A percentile compares a stretch with the other conserved stretches of the same genome.
phyloP scores from a whole-genome alignment of 2,113 vertebrate genomes.

The Ranitomeya imitator region DNA sequence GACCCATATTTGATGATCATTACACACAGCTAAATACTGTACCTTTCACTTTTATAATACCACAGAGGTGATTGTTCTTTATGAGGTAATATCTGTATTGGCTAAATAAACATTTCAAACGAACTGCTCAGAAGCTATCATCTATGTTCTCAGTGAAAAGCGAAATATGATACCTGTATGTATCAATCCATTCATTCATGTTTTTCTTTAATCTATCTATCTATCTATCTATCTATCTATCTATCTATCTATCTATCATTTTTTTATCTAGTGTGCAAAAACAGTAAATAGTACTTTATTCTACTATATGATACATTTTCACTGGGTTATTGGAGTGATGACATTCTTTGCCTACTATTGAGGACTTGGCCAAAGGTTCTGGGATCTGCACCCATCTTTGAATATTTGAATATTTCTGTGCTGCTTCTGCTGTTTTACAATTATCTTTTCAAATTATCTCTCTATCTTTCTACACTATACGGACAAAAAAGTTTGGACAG shows the following conservation, averaged over 20 bases:
- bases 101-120: slow-evolving; percentile 26
- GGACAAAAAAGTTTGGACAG: no score
- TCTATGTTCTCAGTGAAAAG: not conserved
- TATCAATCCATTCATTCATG: not conserved
- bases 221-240: slow-evolving; percentile 1
- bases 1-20: slow-evolving; percentile 75
- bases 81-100: slow-evolving; percentile 31
- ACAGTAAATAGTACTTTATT: no score
- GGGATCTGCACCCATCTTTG: no score
- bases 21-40: slow-evolving; percentile 69
- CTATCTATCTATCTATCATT: not conserved
- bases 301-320: no score
- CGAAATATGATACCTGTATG: not conserved
- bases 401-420: no score
- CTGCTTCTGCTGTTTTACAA: no score
- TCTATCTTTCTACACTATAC: no score
- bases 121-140: not conserved
- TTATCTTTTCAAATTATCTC: no score
- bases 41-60: slow-evolving; percentile 62
- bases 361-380: no score
- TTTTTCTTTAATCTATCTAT: not conserved
- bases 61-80: slow-evolving; percentile 42
- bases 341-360: no score
- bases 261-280: no score
- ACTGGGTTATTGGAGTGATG: no score